Conservation (phyloP, 2,797 vertebrate species). For the Fundulus diaphanus region DNA sequence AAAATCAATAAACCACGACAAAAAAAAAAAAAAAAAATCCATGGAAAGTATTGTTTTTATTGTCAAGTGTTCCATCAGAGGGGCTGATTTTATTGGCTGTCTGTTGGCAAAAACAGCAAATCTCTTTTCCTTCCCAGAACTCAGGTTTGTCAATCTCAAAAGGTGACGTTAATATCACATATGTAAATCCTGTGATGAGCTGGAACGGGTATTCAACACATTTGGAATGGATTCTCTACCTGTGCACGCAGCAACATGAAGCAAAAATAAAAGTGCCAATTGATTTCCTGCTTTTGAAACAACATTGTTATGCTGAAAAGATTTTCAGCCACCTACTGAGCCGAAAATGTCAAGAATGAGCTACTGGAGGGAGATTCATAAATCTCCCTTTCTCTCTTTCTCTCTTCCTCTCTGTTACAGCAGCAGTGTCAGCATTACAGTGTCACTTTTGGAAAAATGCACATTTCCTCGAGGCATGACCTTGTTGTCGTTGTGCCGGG, state of each 20-base stretch:
- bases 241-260: conserved; percentile 1
- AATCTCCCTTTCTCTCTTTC: conserved; percentile 14
- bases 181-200: neutral
- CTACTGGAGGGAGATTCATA: conserved; percentile 42
- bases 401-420: neutral
- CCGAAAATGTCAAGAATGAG: conserved; percentile 66
- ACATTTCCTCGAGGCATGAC: conserved; percentile 57
- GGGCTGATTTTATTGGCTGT: no score
- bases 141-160: neutral
- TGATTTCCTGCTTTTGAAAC: conserved; percentile 32
- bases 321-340: conserved; percentile 51
- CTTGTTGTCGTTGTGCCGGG: conserved; percentile 49
- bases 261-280: conserved; percentile 30
- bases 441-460: conserved; percentile 63
- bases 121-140: neutral
- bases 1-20: neutral
- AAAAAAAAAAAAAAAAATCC: neutral
- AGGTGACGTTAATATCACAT: neutral
- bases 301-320: conserved; percentile 39
- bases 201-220: neutral
- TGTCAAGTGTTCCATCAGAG: neutral
- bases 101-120: neutral
- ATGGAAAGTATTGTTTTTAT: no score
- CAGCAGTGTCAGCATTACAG: conserved; percentile 18
- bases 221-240: conserved; percentile 14